phyloP scores from a whole-genome alignment of 1,140 invertebrate species.

The Sesamia nonagrioides region DNA sequence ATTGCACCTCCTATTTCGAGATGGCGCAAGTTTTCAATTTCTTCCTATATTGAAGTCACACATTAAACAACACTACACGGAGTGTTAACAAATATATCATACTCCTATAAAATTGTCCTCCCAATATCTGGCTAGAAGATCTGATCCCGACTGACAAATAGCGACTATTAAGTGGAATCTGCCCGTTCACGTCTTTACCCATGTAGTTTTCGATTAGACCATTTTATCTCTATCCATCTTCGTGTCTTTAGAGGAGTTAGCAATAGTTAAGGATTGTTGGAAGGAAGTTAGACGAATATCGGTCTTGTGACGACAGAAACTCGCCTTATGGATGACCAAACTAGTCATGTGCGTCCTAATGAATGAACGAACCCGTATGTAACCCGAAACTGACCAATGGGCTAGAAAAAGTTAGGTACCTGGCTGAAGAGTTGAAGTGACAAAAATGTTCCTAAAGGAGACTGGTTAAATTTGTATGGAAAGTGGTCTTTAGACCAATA shows the following conservation, averaged over 20 bases:
- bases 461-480: too few species aligned
- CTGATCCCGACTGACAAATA: background rate
- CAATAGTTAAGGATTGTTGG: background rate
- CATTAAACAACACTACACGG: background rate
- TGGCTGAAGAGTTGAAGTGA: too few species aligned
- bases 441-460: too few species aligned
- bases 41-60: too few species aligned
- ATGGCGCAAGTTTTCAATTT: too few species aligned
- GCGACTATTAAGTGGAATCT: background rate
- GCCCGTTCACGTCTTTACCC: background rate
- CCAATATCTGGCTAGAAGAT: background rate
- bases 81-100: background rate
- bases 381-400: background rate
- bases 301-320: background rate
- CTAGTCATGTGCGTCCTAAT: background rate
- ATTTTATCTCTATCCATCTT: conserved; percentile 9
- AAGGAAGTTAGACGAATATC: background rate
- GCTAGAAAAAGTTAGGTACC: background rate
- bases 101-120: background rate
- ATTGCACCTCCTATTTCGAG: too few species aligned
- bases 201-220: conserved; percentile 2
- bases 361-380: background rate
- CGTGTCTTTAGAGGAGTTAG: background rate
- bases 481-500: too few species aligned
- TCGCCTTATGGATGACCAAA: background rate